These are phyloP conservation scores for Drepana arcuata DNA, from an alignment of 1,140 invertebrate species.

Conservation along the genomic window DNA sequence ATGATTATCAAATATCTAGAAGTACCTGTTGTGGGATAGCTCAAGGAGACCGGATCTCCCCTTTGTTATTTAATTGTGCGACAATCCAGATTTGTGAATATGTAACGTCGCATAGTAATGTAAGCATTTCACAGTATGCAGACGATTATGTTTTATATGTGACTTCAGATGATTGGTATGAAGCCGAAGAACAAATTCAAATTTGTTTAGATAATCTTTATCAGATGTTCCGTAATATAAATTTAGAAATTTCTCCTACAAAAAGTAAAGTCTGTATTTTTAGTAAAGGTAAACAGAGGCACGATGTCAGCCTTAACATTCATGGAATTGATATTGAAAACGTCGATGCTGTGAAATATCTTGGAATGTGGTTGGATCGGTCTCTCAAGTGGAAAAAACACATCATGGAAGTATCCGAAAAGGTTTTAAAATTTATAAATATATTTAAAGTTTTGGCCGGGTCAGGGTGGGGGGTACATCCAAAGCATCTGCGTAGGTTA, in stretches of 20 bases:
- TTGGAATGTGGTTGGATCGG: conserved; percentile 15
- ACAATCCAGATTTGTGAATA: conserved; percentile 5
- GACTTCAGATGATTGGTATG: conserved; percentile 1
- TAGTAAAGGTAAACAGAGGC: no score
- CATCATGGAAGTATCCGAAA: conserved; percentile 8
- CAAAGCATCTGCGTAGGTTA: conserved; percentile 7
- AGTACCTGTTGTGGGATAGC: conserved; percentile 6
- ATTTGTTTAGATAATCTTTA: neutral
- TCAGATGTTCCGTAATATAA: conserved; percentile 1
- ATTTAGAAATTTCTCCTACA: conserved; percentile 2
- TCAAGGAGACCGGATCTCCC: conserved; percentile 8
- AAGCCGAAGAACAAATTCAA: conserved; percentile 1
- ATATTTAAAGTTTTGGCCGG: conserved; percentile 1
- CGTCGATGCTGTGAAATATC: conserved; percentile 12
- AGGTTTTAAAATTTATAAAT: conserved; percentile 1
- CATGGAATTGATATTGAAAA: conserved; percentile 1
- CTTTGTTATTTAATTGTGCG: conserved; percentile 7
- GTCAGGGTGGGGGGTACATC: conserved; percentile 7
- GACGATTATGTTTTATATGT: conserved; percentile 14
- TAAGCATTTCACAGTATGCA: conserved; percentile 10
- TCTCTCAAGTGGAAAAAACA: conserved; percentile 16
- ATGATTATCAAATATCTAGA: neutral
- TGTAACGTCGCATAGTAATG: conserved; percentile 4
- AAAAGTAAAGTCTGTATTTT: conserved; percentile 11
- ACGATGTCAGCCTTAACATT: no score